phyloP scores from a whole-genome alignment of 2,113 vertebrate genomes.

The Nansenia antarctica region DNA sequence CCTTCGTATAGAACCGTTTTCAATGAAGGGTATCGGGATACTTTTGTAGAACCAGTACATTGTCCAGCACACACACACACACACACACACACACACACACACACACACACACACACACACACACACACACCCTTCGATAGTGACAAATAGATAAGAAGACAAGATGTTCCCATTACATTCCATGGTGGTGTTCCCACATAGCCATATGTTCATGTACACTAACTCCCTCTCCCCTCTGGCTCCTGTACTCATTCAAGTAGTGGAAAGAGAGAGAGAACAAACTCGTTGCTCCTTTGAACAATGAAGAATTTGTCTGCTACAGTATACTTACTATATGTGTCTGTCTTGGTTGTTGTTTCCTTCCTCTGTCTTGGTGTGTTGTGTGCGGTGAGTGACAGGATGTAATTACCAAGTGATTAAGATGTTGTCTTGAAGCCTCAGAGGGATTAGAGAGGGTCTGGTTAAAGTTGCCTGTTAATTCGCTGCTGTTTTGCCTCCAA shows the following conservation, averaged over 20 bases:
- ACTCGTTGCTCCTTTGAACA: no score
- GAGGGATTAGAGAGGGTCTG: conserved; percentile 51
- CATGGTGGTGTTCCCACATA: no score
- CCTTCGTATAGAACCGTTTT: no score
- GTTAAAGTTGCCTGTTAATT: conserved; percentile 50
- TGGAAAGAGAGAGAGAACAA: no score
- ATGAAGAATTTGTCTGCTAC: no score
- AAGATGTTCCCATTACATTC: neutral
- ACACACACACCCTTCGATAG: neutral
- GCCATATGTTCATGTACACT: neutral
- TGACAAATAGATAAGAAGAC: neutral
- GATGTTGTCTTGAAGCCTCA: conserved; percentile 54
- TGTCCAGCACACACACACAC: no score
- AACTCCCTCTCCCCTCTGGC: neutral
- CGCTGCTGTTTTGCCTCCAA: conserved; percentile 29
- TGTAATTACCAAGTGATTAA: conserved; percentile 71
- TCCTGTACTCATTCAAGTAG: neutral
- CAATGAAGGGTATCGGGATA: no score
- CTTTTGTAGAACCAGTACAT: no score
- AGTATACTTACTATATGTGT: no score
- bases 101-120: no score
- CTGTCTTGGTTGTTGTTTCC: conserved; percentile 3
- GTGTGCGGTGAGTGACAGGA: conserved; percentile 65
- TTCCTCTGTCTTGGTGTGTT: conserved; percentile 45
- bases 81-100: no score